Percentiles rank a stretch among this genome's conserved stretches.
Evolutionary conservation across 2,797 vertebrate species (phyloP).

Genomic region (Esox lucius): DNA sequence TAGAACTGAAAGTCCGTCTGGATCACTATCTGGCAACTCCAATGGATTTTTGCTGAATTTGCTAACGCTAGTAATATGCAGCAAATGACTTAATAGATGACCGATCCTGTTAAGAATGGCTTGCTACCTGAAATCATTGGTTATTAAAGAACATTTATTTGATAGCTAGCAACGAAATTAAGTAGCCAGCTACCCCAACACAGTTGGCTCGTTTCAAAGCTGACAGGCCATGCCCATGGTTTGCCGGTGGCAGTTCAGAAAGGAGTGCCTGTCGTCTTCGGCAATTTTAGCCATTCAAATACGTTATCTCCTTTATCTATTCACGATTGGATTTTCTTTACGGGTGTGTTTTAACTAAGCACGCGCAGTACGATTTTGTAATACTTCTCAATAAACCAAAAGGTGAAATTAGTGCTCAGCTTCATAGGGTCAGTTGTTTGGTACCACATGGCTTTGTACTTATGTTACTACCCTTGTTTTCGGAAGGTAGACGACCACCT

Average conservation of each 20-base stretch:
- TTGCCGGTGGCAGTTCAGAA: neutral
- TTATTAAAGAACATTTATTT: neutral
- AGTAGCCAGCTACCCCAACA: neutral
- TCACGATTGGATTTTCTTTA: too few species aligned
- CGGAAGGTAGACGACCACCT: too few species aligned
- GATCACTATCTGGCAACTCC: constrained; percentile 46
- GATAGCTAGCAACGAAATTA: neutral
- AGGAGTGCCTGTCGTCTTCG: neutral
- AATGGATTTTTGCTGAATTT: constrained; percentile 36
- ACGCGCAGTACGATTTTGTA: too few species aligned
- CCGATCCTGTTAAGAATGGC: neutral
- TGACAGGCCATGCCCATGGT: neutral
- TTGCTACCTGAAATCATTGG: neutral
- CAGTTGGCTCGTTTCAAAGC: neutral
- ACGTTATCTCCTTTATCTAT: neutral
- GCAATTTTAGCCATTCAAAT: neutral
- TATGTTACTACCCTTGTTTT: too few species aligned
- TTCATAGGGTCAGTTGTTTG: too few species aligned
- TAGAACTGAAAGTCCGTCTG: constrained; percentile 11
- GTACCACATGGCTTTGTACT: too few species aligned
- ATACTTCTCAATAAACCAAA: too few species aligned
- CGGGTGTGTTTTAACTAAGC: too few species aligned
- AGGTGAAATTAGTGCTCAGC: too few species aligned
- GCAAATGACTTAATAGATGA: neutral
- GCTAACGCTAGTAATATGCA: neutral